Evolutionary conservation across 2,797 vertebrate genomes (phyloP).

Genomic region (Margarornis squamiger): DNA sequence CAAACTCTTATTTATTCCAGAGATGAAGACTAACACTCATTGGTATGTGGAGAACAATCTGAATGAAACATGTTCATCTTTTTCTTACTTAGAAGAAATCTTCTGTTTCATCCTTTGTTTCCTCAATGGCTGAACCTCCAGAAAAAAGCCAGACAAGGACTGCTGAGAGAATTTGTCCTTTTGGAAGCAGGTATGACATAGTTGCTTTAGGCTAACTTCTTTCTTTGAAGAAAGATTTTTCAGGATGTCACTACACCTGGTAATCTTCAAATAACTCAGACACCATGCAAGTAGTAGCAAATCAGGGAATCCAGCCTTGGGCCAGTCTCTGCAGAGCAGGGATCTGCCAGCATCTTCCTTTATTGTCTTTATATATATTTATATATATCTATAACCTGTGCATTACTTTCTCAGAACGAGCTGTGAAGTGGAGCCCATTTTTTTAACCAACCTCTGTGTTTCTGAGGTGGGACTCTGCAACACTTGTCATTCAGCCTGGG

Average conservation of each 20-base stretch:
- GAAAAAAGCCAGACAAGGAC: conserved; percentile 63
- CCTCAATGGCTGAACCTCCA: background rate
- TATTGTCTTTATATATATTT: background rate
- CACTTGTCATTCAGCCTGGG: background rate
- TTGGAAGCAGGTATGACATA: conserved; percentile 82
- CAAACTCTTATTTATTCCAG: background rate
- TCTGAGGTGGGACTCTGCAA: background rate
- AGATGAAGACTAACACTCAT: background rate
- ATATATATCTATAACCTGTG: background rate
- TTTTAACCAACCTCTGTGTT: background rate
- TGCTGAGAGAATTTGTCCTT: conserved; percentile 79
- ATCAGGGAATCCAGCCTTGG: background rate
- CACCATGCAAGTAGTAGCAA: background rate
- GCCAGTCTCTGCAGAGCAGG: background rate
- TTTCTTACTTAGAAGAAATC: background rate
- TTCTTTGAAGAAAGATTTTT: background rate
- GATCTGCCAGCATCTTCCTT: background rate
- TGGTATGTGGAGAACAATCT: background rate
- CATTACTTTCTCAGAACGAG: background rate
- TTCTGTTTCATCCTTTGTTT: background rate
- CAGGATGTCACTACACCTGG: background rate
- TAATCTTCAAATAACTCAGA: background rate
- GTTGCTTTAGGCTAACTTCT: background rate
- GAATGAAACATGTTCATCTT: background rate
- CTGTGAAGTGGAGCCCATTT: background rate